phyloP scores from a whole-genome alignment of 2,113 vertebrate genomes.

The Phocoena sinus region DNA sequence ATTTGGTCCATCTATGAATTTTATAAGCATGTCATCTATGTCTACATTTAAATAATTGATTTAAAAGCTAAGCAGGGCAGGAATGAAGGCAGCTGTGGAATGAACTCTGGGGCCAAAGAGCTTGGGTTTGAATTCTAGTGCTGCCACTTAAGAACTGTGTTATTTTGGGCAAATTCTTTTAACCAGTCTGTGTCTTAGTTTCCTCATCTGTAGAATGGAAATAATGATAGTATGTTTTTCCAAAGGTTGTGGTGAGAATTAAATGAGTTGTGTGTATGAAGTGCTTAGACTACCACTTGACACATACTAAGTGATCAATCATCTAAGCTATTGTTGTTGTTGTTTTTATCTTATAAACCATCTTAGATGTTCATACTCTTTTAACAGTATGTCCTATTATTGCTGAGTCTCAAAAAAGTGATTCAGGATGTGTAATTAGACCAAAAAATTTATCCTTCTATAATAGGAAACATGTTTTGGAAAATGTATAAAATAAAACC shows the following conservation, averaged over 20 bases:
- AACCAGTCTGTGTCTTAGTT: neutral
- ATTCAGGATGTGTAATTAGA: neutral
- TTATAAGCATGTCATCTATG: neutral
- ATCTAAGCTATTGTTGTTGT: neutral
- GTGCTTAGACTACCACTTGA: neutral
- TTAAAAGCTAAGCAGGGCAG: neutral
- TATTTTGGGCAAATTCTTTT: neutral
- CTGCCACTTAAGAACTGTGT: neutral
- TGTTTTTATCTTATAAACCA: neutral
- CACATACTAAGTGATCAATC: neutral
- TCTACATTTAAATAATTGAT: slow-evolving; percentile 12
- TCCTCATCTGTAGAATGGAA: neutral
- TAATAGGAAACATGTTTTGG: neutral
- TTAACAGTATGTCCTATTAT: neutral
- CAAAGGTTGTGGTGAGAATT: neutral
- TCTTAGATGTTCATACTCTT: neutral
- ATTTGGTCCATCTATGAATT: neutral
- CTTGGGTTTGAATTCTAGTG: neutral
- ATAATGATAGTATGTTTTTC: neutral
- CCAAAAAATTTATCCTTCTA: neutral
- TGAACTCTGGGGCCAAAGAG: neutral
- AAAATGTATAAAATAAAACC: neutral
- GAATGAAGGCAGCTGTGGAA: neutral
- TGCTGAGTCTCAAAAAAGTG: neutral
- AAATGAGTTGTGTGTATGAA: neutral